phyloP scores from a whole-genome alignment of 2,113 vertebrate genomes.

The Scalopus aquaticus region DNA sequence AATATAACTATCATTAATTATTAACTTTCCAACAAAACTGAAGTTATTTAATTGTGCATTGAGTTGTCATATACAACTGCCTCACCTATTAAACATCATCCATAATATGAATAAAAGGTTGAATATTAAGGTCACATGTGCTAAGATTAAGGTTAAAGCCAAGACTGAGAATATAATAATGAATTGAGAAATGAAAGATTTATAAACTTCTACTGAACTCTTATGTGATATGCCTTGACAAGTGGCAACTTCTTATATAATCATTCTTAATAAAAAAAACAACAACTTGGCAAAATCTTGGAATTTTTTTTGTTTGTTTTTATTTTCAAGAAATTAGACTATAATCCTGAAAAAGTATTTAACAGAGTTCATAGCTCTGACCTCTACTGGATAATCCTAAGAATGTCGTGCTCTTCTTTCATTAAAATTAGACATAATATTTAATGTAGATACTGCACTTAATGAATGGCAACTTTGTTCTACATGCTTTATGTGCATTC shows the following conservation, averaged over 20 bases:
- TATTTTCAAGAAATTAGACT: constrained; percentile 22
- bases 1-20: not conserved
- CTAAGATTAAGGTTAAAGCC: not conserved
- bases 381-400: constrained; percentile 24
- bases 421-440: not conserved
- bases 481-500: constrained; percentile 20
- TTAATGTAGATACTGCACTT: not conserved
- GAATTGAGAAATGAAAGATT: constrained; percentile 8
- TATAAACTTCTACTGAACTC: not conserved
- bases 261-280: not conserved
- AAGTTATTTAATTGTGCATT: constrained; percentile 8
- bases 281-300: not conserved
- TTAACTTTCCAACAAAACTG: not conserved
- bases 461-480: constrained; percentile 11
- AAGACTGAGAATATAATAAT: constrained; percentile 41
- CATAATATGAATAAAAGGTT: constrained; percentile 26
- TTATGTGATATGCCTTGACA: not conserved
- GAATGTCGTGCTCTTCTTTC: not conserved
- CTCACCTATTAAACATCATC: not conserved
- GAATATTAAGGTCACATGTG: constrained; percentile 33
- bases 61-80: not conserved
- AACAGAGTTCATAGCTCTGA: not conserved
- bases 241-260: not conserved
- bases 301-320: not conserved
- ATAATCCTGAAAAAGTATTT: not conserved